These are phyloP conservation scores for Acipenser transmontanus DNA, from an alignment of 2,797 vertebrate genomes.

Conservation along the genomic window DNA sequence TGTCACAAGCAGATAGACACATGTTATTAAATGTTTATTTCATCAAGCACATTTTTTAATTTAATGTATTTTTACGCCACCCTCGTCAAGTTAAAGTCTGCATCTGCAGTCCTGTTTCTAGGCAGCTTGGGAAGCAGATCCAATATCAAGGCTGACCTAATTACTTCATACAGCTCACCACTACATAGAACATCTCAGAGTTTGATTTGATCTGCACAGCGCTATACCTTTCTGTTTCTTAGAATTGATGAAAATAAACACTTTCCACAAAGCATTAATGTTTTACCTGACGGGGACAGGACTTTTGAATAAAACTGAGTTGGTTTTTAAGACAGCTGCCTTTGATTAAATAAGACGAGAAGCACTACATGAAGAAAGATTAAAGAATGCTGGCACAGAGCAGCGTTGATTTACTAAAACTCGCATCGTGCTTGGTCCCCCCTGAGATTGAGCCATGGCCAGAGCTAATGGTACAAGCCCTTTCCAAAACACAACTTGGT, in stretches of 20 bases:
- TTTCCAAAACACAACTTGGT: constrained; percentile 48
- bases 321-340: constrained; percentile 63
- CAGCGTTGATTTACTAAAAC: not conserved
- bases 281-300: constrained; percentile 52
- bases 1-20: too few species aligned
- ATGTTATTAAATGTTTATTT: too few species aligned
- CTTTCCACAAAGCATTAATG: constrained; percentile 46
- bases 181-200: constrained; percentile 29
- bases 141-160: constrained; percentile 29
- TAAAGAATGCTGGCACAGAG: constrained; percentile 16
- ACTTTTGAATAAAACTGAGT: constrained; percentile 47
- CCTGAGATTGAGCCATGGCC: constrained; percentile 43
- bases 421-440: constrained; percentile 28
- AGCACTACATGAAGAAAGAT: not conserved
- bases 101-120: not conserved
- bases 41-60: too few species aligned
- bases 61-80: not conserved
- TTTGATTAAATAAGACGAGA: not conserved
- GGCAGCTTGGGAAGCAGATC: not conserved
- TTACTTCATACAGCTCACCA: constrained; percentile 30
- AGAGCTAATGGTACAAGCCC: constrained; percentile 48
- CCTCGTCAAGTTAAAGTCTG: constrained; percentile 4
- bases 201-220: constrained; percentile 17
- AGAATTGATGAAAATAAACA: constrained; percentile 15
- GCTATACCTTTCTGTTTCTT: constrained; percentile 11